Evolutionary conservation across 1,140 invertebrate species (phyloP).

Genomic region (Drosophila teissieri): DNA sequence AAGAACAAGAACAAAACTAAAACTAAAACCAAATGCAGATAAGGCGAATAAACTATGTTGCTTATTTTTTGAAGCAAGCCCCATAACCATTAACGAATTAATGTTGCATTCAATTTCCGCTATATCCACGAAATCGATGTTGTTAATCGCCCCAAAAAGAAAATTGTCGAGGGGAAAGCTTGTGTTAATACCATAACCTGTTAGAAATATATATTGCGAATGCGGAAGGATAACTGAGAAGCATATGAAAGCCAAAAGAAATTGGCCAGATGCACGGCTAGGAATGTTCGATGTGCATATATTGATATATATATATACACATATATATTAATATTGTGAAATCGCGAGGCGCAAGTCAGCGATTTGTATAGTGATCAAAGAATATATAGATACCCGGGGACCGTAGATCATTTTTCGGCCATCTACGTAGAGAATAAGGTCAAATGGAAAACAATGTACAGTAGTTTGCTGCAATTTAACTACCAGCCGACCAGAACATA

Average conservation of each 20-base stretch:
- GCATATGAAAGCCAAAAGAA: constrained; percentile 5
- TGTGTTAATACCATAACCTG: constrained; percentile 10
- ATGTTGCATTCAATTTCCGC: constrained; percentile 31
- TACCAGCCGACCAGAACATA: neutral
- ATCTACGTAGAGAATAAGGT: neutral
- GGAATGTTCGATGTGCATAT: constrained; percentile 7
- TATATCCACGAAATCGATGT: constrained; percentile 9
- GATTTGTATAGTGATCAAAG: constrained; percentile 11
- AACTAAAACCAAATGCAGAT: constrained; percentile 28
- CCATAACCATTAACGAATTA: neutral
- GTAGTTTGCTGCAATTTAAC: neutral
- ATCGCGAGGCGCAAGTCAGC: neutral
- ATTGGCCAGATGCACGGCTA: constrained; percentile 4
- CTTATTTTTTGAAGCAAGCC: constrained; percentile 30
- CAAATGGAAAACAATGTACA: neutral
- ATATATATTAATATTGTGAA: constrained; percentile 22
- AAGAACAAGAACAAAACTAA: constrained; percentile 8
- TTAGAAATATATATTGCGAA: constrained; percentile 19
- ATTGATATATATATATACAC: neutral
- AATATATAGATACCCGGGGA: constrained; percentile 6
- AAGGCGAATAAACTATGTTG: constrained; percentile 40
- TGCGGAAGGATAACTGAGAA: constrained; percentile 3
- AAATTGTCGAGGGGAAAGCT: constrained; percentile 2
- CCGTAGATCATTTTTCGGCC: neutral
- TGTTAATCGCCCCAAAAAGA: neutral